Conservation (phyloP, 2,888 invertebrate genomes). For the Antitype chi region DNA sequence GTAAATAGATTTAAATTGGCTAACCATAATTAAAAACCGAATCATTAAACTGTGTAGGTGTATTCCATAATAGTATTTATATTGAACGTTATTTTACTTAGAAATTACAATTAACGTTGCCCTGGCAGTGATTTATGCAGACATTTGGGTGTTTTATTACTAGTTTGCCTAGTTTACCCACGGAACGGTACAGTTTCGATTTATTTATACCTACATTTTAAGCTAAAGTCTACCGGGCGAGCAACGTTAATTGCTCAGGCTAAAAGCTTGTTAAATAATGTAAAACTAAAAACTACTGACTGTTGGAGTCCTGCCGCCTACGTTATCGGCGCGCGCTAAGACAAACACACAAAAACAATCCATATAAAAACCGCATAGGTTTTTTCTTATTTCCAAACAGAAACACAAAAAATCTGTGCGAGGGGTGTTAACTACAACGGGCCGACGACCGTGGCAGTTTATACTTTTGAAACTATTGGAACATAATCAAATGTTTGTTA, state of each 20-base stretch:
- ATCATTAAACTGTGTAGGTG: constrained; percentile 28
- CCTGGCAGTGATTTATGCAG: constrained; percentile 27
- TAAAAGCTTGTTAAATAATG: constrained; percentile 19
- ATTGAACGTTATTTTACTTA: constrained; percentile 34
- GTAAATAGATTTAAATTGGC: constrained; percentile 41
- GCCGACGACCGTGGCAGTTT: constrained; percentile 71
- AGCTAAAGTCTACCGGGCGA: constrained; percentile 2
- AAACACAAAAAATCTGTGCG: constrained; percentile 76
- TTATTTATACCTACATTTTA: constrained; percentile 1
- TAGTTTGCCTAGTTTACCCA: constrained; percentile 6
- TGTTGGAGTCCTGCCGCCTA: constrained; percentile 64
- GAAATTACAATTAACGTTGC: constrained; percentile 18
- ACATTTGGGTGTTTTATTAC: constrained; percentile 39
- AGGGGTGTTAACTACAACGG: constrained; percentile 83
- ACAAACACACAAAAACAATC: constrained; percentile 85
- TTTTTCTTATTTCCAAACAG: constrained; percentile 82
- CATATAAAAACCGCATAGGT: constrained; percentile 81
- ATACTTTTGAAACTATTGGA: constrained; percentile 59
- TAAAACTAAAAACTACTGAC: constrained; percentile 36
- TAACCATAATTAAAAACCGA: constrained; percentile 50
- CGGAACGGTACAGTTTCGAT: constrained; percentile 7
- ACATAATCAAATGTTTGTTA: constrained; percentile 45
- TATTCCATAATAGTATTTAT: constrained; percentile 35
- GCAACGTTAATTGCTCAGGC: constrained; percentile 10
- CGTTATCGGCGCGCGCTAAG: constrained; percentile 84